phyloP scores from a whole-genome alignment of 2,888 invertebrate genomes.

The Junonia oenone region DNA sequence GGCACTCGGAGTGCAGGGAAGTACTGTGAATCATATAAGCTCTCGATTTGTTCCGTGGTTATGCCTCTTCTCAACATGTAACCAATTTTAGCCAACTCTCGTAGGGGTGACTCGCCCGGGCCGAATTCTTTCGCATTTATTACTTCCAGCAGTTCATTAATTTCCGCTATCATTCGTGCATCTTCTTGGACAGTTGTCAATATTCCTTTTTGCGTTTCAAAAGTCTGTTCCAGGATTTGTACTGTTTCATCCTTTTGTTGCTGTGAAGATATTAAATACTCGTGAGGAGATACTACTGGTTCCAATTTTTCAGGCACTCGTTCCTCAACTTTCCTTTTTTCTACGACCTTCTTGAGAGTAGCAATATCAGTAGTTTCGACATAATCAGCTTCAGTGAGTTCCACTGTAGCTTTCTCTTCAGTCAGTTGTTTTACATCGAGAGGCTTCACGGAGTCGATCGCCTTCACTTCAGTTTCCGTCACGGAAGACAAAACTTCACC shows the following conservation, averaged over 20 bases:
- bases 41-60: conserved; percentile 86
- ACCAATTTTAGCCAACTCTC: conserved; percentile 91
- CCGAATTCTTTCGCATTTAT: conserved; percentile 89
- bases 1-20: conserved; percentile 89
- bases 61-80: conserved; percentile 87
- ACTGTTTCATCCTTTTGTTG: conserved; percentile 76
- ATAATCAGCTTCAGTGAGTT: conserved; percentile 79
- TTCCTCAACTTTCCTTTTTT: conserved; percentile 60
- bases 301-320: conserved; percentile 62
- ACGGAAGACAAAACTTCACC: conserved; percentile 72
- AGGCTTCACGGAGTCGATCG: conserved; percentile 75
- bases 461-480: conserved; percentile 62
- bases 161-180: conserved; percentile 83
- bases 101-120: conserved; percentile 86
- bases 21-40: conserved; percentile 87
- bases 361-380: conserved; percentile 81
- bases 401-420: conserved; percentile 69
- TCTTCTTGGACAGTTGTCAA: conserved; percentile 77
- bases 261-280: conserved; percentile 80
- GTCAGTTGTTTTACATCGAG: conserved; percentile 66
- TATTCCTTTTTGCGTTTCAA: conserved; percentile 77
- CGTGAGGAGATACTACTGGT: conserved; percentile 73
- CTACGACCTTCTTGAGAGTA: conserved; percentile 81
- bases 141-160: conserved; percentile 86
- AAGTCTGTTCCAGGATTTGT: conserved; percentile 75